A percentile compares a stretch with the other conserved stretches of the same genome.
Evolutionary conservation across 2,888 invertebrate genomes (phyloP).

Genomic region (Phrixothrix hirtus): DNA sequence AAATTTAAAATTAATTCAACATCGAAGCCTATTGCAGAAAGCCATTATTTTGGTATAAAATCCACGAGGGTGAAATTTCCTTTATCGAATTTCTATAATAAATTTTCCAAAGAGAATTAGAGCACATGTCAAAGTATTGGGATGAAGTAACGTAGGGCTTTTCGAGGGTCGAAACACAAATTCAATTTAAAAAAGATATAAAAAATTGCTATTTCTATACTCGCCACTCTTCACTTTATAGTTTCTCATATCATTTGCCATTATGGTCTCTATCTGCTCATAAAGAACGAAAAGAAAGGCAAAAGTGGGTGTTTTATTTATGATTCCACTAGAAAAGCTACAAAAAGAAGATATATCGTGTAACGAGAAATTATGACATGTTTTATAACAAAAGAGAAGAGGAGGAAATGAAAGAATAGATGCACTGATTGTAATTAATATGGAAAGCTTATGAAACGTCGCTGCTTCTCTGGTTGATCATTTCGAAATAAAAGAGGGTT

Average conservation of each 20-base stretch:
- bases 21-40: background rate
- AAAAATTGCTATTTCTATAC: constrained; percentile 34
- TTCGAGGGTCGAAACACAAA: constrained; percentile 30
- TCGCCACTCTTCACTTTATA: constrained; percentile 21
- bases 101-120: constrained; percentile 22
- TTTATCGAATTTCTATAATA: constrained; percentile 23
- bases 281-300: constrained; percentile 16
- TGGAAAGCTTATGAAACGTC: background rate
- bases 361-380: too few relatives aligned
- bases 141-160: constrained; percentile 8
- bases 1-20: constrained; percentile 7
- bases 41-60: constrained; percentile 10
- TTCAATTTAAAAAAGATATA: constrained; percentile 38
- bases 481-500: constrained; percentile 12
- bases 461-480: background rate
- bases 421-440: background rate
- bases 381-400: too few relatives aligned
- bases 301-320: constrained; percentile 18
- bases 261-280: constrained; percentile 19
- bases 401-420: too few relatives aligned
- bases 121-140: constrained; percentile 23
- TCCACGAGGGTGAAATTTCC: constrained; percentile 10
- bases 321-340: too few relatives aligned
- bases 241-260: constrained; percentile 24
- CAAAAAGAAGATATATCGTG: too few relatives aligned